Conservation (phyloP, 2,113 vertebrate genomes). For the Apaloderma vittatum region DNA sequence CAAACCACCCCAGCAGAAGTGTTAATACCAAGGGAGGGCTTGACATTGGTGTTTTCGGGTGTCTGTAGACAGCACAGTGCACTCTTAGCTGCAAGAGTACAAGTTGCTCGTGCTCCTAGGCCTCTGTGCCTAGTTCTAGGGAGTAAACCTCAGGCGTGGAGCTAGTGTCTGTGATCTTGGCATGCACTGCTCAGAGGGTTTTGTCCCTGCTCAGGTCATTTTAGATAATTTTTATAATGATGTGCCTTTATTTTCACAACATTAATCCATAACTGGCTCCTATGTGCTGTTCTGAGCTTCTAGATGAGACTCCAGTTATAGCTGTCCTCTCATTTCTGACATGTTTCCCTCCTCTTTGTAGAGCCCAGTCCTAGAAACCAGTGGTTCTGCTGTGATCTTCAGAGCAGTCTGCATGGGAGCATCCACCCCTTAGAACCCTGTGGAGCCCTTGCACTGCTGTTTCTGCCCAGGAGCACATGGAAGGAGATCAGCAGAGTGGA, state of each 20-base stretch:
- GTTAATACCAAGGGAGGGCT: background rate
- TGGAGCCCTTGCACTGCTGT: background rate
- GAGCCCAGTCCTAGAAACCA: background rate
- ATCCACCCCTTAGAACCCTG: background rate
- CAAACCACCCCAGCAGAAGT: background rate
- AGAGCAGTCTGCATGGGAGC: background rate
- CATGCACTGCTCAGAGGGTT: background rate
- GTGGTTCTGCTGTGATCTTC: background rate
- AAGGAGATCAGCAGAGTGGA: background rate
- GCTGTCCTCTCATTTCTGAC: background rate
- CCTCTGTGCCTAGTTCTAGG: background rate
- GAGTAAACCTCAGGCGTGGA: background rate
- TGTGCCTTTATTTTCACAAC: background rate
- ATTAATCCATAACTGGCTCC: background rate
- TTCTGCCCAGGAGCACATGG: background rate
- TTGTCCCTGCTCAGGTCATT: background rate
- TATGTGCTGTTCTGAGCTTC: background rate
- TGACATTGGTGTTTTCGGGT: accelerated
- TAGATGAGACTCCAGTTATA: background rate
- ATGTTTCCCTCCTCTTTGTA: background rate
- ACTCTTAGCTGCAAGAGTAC: background rate
- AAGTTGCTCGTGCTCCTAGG: background rate
- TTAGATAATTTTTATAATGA: background rate
- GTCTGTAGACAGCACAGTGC: background rate
- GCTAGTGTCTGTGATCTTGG: background rate